Percentiles rank a stretch among this genome's conserved stretches.
Conservation (phyloP, 1,140 invertebrate genomes). For the Bombus waltoni region DNA sequence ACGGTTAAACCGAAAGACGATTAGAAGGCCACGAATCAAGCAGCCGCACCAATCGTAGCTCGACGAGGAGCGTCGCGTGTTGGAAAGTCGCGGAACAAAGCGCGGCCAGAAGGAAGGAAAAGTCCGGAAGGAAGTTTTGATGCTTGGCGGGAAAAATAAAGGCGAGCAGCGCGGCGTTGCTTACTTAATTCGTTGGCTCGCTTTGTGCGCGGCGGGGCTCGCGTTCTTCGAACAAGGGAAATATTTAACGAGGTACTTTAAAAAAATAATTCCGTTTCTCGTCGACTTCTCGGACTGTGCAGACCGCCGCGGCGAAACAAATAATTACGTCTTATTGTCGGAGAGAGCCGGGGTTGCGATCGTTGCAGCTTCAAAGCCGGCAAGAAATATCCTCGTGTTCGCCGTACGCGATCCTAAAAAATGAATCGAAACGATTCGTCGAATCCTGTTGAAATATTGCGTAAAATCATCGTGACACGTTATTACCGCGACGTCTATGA, state of each 20-base stretch:
- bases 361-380: neutral
- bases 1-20: neutral
- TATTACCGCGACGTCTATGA: too few species aligned
- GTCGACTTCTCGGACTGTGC: neutral
- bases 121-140: constrained; percentile 32
- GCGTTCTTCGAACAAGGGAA: constrained; percentile 24
- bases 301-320: constrained; percentile 3
- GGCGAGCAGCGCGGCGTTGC: constrained; percentile 23
- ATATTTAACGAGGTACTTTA: constrained; percentile 52
- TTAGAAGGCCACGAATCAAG: neutral
- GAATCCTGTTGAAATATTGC: too few species aligned
- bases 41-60: neutral
- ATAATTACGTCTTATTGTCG: constrained; percentile 31
- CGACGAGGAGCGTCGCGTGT: neutral
- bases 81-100: constrained; percentile 17
- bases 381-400: neutral
- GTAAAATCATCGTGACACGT: too few species aligned
- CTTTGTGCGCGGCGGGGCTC: constrained; percentile 23
- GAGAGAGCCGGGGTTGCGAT: neutral
- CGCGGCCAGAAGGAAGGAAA: neutral
- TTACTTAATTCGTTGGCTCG: constrained; percentile 43
- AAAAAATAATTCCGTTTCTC: constrained; percentile 45
- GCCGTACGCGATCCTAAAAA: too few species aligned
- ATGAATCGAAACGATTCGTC: too few species aligned
- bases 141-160: constrained; percentile 42